Conservation (phyloP, 1,140 invertebrate genomes). For the Orius laevigatus region DNA sequence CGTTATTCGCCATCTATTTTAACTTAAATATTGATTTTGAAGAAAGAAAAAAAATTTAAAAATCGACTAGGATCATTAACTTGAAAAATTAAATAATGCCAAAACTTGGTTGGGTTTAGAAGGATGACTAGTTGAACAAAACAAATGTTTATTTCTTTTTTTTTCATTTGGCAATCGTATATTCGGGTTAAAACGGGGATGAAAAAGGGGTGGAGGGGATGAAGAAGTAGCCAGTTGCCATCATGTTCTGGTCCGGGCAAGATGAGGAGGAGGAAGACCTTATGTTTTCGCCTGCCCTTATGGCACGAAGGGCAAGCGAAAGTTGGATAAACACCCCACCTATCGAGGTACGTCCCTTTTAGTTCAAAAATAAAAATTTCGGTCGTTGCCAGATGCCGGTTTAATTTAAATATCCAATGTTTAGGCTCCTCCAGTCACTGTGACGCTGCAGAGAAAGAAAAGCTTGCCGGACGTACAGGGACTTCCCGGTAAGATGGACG, state of each 20-base stretch:
- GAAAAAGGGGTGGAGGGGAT: not conserved
- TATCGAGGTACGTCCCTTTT: slow-evolving; percentile 44
- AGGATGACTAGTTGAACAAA: too few relatives aligned
- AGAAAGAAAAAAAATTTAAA: too few relatives aligned
- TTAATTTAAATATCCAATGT: not conserved
- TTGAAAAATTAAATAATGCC: too few relatives aligned
- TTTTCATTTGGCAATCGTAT: too few relatives aligned
- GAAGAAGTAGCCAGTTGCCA: not conserved
- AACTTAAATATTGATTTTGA: too few relatives aligned
- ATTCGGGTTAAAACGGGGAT: not conserved
- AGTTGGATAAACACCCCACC: slow-evolving; percentile 73
- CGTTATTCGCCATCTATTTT: too few relatives aligned
- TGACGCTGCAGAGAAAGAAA: slow-evolving; percentile 74
- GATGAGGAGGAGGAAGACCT: slow-evolving; percentile 66
- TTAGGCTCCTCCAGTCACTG: slow-evolving; percentile 44
- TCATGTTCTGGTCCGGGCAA: slow-evolving; percentile 46
- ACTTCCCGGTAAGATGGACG: slow-evolving; percentile 52
- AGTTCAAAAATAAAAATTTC: not conserved
- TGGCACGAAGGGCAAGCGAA: slow-evolving; percentile 64
- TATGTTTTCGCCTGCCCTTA: slow-evolving; percentile 64
- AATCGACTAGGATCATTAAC: too few relatives aligned
- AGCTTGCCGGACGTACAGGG: slow-evolving; percentile 84
- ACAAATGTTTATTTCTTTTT: too few relatives aligned
- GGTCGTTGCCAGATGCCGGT: not conserved
- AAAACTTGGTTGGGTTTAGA: too few relatives aligned